phyloP scores from a whole-genome alignment of 2,797 vertebrate genomes.

The Peromyscus nudipes region DNA sequence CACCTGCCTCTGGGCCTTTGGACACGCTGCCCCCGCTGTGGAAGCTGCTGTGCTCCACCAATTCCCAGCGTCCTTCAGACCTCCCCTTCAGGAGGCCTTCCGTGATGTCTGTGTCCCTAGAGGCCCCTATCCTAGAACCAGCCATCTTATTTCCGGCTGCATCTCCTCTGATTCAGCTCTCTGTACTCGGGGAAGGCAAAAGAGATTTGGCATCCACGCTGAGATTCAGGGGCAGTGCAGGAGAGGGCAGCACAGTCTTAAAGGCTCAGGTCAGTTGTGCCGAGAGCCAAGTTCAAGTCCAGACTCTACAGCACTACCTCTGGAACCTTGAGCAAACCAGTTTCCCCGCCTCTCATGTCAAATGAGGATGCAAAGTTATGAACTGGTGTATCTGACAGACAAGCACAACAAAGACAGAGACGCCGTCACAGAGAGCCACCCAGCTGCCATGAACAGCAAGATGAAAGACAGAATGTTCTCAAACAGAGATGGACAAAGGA shows the following conservation, averaged over 20 bases:
- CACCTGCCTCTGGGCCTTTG: conserved; percentile 13
- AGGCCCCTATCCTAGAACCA: neutral
- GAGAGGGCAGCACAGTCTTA: neutral
- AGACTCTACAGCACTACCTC: neutral
- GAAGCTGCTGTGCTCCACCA: neutral
- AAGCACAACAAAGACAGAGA: neutral
- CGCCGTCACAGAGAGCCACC: neutral
- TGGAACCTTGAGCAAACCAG: neutral
- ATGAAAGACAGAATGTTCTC: conserved; percentile 17
- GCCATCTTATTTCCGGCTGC: neutral
- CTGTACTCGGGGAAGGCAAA: neutral
- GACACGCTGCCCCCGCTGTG: neutral
- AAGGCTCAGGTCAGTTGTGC: neutral
- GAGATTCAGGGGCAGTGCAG: neutral
- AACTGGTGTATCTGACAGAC: neutral
- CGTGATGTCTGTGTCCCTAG: neutral
- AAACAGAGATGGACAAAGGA: conserved; percentile 68
- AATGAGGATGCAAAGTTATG: neutral
- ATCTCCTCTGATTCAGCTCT: neutral
- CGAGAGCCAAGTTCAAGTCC: neutral
- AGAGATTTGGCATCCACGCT: neutral
- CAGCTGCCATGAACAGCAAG: neutral
- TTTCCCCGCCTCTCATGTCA: neutral
- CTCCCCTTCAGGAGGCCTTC: neutral
- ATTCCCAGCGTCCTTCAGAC: neutral